Evolutionary conservation across 2,797 vertebrate genomes (phyloP), one percentile per base, ranked within the genome.

Genomic region (Coluber constrictor): DNA sequence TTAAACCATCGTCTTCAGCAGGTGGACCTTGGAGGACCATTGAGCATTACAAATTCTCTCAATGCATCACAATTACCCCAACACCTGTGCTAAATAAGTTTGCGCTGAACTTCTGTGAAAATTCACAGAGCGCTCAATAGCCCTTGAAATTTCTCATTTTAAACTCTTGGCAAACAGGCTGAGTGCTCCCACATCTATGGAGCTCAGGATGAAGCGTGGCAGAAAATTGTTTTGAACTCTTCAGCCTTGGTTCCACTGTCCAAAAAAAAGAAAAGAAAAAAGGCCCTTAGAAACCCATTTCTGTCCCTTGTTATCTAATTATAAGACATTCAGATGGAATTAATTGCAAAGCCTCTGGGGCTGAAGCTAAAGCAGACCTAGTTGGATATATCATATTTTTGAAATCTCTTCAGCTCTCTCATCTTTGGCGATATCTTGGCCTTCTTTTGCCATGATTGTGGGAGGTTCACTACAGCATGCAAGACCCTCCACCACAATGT

Each of bases 111-210:
- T 91, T 92, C 94, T 95, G 94, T 93, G 94, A 95, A 97, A 96
- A 97, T 93, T 94, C 94, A 93, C 94, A 89, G 96, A 96, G 94
- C 93, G 91, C 94, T 96, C 96, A 97, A 96, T 87, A 95, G 96
- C 94, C 96, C 96, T 97, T 97, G 94, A 96, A 95, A 95, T 96
- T 96, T 96, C 94, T 96, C 96, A 95, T 96, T 96, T 96, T 93
- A 95, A 95, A 88, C 95, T 55, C 91, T 94, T 63, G 87, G 92
- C 55, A 86, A 94, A 92, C 92, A 29, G 91, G 59, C 91, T 95
- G 94, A 93, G 88, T 0, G 89, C 54, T 92, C 94, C 79, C 93
- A 93, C 93, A 61, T 93, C 91, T 93, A 94, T 93, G 51, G 93
- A 0, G 0, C 94, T 66, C 94, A 90, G 12, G 15, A 27, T 59